A percentile compares a stretch with the other conserved stretches of the same genome.
These are phyloP conservation scores for Coptodon bakossiorum DNA, from an alignment of 2,113 vertebrate genomes.

Conservation along the genomic window DNA sequence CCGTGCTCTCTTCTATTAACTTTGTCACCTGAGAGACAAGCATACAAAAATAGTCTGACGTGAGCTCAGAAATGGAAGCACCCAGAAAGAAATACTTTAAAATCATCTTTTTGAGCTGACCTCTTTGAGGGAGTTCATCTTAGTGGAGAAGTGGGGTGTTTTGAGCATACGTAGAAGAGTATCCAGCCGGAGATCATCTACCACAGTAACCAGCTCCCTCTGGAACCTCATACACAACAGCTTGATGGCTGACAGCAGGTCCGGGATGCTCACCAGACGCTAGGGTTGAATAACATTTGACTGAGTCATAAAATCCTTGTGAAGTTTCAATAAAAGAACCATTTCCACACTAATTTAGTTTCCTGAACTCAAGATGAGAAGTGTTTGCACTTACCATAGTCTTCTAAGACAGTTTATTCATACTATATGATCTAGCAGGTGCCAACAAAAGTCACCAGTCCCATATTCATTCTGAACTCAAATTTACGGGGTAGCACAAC, in stretches of 20 bases:
- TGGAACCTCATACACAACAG: slow-evolving; percentile 98
- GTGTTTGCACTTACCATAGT: not conserved
- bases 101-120: slow-evolving; percentile 59
- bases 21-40: slow-evolving; percentile 85
- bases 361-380: not conserved
- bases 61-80: not conserved
- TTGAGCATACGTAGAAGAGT: slow-evolving; percentile 96
- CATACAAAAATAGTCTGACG: not conserved
- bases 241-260: slow-evolving; percentile 95
- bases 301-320: not conserved
- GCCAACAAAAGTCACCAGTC: not conserved
- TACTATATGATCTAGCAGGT: not conserved
- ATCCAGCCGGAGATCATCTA: slow-evolving; percentile 92
- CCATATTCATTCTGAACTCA: not conserved
- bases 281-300: slow-evolving; percentile 22
- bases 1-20: slow-evolving; percentile 96
- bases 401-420: not conserved
- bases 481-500: not conserved
- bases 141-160: slow-evolving; percentile 97
- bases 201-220: slow-evolving; percentile 85
- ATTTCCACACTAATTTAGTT: not conserved
- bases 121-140: slow-evolving; percentile 99
- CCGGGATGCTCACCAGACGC: slow-evolving; percentile 94
- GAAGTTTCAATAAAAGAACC: not conserved
- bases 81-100: not conserved